Evolutionary conservation across 2,113 vertebrate species (phyloP), one percentile per base, ranked within the genome.

Genomic region (Scortum barcoo): DNA sequence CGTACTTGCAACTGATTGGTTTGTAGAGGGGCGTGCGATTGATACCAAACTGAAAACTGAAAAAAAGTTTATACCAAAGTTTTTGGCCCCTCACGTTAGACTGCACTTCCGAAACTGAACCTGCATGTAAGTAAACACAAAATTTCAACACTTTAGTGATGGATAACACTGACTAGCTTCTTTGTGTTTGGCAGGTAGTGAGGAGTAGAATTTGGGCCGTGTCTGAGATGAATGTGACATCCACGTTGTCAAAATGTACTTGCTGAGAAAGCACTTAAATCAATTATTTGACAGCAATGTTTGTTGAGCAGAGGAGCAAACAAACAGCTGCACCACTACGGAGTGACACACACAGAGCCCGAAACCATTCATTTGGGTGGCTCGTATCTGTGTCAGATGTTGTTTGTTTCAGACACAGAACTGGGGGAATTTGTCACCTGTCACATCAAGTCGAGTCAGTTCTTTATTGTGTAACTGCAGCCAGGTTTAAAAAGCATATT

Each of bases 211-310:
- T 73, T 30, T 28, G 57, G 36, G 5, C 61, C 46, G 24, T 1
- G 63, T 28, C 62, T 3, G 20, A 57, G 51, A 70, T 60, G 68
- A 68, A 57, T 9, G 72, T 77, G 48, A 56, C 48, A 65, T 74
- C 63, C 20, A 19, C 69, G 57, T 65, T 76, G 83, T 85, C 66
- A 67, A 86, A 80, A 72, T 54, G n/a, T 22, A 24, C 83, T 76
- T 44, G 71, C 42, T 58, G 72, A 76, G 58, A 76, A 68, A 62
- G 26, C 81, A 61, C 82, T 85, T 77, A 57, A 73, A 88, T 83
- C 51, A 72, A 71, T 76, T 79, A 88, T 83, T 75, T 86, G 80
- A 81, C 80, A 77, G 57, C 54, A 72, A 81, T 81, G 81, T 86
- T 88, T 88, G 81, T 76, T 58, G 70, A 86, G 72, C 20, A 22